Conservation (phyloP, 2,888 invertebrate species). For the Lycocerus yunnanus region DNA sequence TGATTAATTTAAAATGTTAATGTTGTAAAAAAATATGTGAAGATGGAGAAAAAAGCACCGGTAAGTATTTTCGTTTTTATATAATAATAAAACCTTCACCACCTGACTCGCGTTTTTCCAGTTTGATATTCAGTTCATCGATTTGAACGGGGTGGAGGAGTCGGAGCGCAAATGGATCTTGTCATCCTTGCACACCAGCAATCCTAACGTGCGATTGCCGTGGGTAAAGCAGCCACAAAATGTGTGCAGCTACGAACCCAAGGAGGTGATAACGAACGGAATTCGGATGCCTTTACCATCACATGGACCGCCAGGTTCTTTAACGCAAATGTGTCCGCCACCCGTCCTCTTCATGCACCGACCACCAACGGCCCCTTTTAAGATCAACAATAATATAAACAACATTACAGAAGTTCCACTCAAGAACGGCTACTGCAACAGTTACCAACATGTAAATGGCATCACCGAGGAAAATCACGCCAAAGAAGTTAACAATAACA, state of each 20-base stretch:
- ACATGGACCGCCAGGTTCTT: neutral
- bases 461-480: neutral
- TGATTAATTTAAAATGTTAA: neutral
- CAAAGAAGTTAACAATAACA: neutral
- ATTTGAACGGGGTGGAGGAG: conserved; percentile 73
- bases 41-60: neutral
- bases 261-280: neutral
- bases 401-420: neutral
- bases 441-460: neutral
- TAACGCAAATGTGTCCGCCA: neutral
- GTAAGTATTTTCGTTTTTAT: neutral
- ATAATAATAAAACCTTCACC: neutral
- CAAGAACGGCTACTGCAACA: neutral
- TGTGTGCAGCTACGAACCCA: neutral
- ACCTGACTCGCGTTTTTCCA: neutral
- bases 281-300: neutral
- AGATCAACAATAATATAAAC: neutral
- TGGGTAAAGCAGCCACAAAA: conserved; percentile 41
- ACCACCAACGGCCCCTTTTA: neutral
- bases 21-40: neutral
- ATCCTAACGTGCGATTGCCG: conserved; percentile 53
- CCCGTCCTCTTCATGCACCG: neutral
- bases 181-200: conserved; percentile 61
- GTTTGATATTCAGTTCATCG: conserved; percentile 66
- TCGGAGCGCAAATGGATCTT: conserved; percentile 68